Conservation (phyloP, 2,888 invertebrate genomes). For the Furcula furcula region DNA sequence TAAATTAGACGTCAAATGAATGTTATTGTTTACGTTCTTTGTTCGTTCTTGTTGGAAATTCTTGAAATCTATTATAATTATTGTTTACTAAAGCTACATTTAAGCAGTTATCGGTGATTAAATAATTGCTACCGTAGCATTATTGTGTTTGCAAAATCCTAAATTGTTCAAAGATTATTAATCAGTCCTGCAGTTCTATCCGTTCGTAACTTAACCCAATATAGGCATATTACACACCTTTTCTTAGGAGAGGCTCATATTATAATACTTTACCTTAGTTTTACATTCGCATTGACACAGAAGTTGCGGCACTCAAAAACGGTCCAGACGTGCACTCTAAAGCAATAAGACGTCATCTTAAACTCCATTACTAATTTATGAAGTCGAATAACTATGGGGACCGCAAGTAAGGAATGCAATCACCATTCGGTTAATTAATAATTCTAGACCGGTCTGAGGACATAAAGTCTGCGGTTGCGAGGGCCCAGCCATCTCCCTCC, state of each 20-base stretch:
- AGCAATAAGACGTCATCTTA: conserved; percentile 17
- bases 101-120: too few species aligned
- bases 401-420: conserved; percentile 70
- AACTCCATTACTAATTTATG: conserved; percentile 42
- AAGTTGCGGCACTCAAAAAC: background rate
- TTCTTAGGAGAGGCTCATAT: too few species aligned
- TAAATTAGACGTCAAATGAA: conserved; percentile 65
- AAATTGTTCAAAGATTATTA: too few species aligned
- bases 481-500: conserved; percentile 36
- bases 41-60: conserved; percentile 29
- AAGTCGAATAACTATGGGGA: conserved; percentile 48
- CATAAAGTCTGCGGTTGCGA: conserved; percentile 71
- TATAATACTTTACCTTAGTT: too few species aligned
- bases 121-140: too few species aligned
- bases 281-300: too few species aligned
- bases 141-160: too few species aligned
- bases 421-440: conserved; percentile 76
- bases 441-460: conserved; percentile 74
- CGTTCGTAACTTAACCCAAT: too few species aligned
- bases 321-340: conserved; percentile 2
- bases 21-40: conserved; percentile 59
- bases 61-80: conserved; percentile 22
- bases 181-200: too few species aligned
- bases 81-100: conserved; percentile 3
- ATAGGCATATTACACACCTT: too few species aligned